phyloP scores from a whole-genome alignment of 2,113 vertebrate species.

The Neodon shergylaensis region DNA sequence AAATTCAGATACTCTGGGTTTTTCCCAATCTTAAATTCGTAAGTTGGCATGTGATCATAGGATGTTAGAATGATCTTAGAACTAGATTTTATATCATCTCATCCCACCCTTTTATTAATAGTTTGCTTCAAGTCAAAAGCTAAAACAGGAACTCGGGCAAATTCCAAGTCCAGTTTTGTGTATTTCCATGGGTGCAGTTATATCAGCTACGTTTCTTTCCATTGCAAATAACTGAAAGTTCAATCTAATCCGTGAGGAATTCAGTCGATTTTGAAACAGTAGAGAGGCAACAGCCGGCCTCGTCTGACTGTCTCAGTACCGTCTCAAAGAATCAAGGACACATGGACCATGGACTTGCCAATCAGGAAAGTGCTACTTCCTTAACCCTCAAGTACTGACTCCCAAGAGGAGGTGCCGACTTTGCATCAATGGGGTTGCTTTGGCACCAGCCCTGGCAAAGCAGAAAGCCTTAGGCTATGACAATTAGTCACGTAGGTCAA shows the following conservation, averaged over 20 bases:
- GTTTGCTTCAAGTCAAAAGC: background rate
- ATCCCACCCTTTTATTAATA: background rate
- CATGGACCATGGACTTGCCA: background rate
- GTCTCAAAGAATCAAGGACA: background rate
- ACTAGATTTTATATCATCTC: background rate
- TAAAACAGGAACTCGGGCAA: background rate
- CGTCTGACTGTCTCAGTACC: background rate
- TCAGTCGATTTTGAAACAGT: background rate
- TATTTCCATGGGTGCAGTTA: background rate
- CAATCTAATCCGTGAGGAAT: background rate
- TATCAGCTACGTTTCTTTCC: background rate
- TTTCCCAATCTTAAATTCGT: background rate
- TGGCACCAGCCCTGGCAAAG: background rate
- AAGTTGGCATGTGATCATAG: background rate
- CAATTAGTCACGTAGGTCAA: background rate
- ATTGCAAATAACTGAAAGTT: background rate
- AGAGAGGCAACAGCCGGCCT: background rate
- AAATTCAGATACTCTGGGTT: background rate
- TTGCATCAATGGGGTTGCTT: accelerated
- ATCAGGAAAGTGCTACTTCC: background rate
- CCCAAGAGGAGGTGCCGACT: background rate
- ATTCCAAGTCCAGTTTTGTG: background rate
- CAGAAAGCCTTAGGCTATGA: background rate
- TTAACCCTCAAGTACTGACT: background rate
- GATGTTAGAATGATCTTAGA: background rate